Conservation (phyloP, 2,888 invertebrate genomes). For the Tenthredo notha region DNA sequence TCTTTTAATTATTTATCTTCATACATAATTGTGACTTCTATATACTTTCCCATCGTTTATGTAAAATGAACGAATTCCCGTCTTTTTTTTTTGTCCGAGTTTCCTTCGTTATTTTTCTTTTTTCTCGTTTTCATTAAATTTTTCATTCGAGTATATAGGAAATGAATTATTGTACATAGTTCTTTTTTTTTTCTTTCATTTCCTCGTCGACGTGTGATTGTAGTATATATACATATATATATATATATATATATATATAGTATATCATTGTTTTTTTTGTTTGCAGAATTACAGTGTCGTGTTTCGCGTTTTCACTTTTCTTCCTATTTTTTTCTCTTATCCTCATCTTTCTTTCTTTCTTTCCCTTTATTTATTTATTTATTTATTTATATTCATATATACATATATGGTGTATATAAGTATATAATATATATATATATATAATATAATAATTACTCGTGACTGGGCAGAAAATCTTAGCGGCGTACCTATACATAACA, state of each 20-base stretch:
- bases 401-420: constrained; percentile 36
- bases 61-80: too few relatives aligned
- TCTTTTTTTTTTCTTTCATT: constrained; percentile 55
- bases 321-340: constrained; percentile 51
- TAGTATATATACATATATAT: background rate
- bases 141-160: background rate
- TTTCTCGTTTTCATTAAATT: background rate
- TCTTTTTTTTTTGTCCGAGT: background rate
- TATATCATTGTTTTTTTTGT: background rate
- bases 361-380: too few relatives aligned
- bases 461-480: background rate
- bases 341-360: background rate
- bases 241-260: background rate
- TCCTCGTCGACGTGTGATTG: constrained; percentile 23
- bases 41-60: too few relatives aligned
- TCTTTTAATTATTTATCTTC: background rate
- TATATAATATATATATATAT: constrained; percentile 37
- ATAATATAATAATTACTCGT: background rate
- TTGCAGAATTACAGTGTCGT: background rate
- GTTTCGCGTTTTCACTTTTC: constrained; percentile 49
- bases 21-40: background rate
- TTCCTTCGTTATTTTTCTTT: background rate
- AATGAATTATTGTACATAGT: constrained; percentile 23
- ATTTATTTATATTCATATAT: constrained; percentile 68
- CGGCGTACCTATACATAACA: background rate